Conservation (phyloP, 1,140 invertebrate genomes). For the Neocloeon triangulifer region DNA sequence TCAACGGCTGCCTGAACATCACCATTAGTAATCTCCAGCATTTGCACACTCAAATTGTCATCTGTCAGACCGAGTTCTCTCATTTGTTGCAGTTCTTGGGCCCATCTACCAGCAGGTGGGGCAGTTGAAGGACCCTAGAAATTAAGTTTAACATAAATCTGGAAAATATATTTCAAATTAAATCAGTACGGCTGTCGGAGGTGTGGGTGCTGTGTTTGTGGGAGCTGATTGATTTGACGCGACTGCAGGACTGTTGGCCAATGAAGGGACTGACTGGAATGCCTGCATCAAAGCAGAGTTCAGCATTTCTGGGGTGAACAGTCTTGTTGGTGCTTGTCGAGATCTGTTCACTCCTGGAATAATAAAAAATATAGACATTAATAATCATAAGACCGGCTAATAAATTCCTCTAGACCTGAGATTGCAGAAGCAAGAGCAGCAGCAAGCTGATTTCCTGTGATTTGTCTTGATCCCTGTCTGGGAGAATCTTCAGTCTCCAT, state of each 20-base stretch:
- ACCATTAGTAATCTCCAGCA: constrained; percentile 53
- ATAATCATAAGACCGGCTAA: too few relatives aligned
- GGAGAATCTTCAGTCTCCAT: too few relatives aligned
- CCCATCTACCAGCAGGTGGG: constrained; percentile 7
- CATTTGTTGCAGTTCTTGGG: constrained; percentile 55
- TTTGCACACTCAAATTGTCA: constrained; percentile 62
- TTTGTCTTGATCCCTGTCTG: constrained; percentile 14
- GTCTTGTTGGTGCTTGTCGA: constrained; percentile 9
- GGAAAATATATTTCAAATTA: too few relatives aligned
- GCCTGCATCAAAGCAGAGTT: constrained; percentile 28
- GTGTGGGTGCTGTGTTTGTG: too few relatives aligned
- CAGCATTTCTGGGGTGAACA: constrained; percentile 32
- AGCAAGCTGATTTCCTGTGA: constrained; percentile 24
- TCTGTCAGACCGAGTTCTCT: constrained; percentile 70
- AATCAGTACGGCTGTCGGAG: too few relatives aligned
- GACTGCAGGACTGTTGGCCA: too few relatives aligned
- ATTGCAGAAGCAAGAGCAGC: constrained; percentile 21
- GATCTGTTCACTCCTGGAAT: constrained; percentile 8
- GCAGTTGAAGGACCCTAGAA: constrained; percentile 1
- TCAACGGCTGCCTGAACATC: constrained; percentile 76
- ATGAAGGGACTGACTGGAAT: constrained; percentile 16
- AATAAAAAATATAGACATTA: not conserved
- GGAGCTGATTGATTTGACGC: too few relatives aligned
- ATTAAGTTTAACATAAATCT: too few relatives aligned
- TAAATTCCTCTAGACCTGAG: constrained; percentile 11